A percentile compares a stretch with the other conserved stretches of the same genome.
phyloP scores from a whole-genome alignment of 53 echinoderm and acorn worm species.

The Henricia sp. region DNA sequence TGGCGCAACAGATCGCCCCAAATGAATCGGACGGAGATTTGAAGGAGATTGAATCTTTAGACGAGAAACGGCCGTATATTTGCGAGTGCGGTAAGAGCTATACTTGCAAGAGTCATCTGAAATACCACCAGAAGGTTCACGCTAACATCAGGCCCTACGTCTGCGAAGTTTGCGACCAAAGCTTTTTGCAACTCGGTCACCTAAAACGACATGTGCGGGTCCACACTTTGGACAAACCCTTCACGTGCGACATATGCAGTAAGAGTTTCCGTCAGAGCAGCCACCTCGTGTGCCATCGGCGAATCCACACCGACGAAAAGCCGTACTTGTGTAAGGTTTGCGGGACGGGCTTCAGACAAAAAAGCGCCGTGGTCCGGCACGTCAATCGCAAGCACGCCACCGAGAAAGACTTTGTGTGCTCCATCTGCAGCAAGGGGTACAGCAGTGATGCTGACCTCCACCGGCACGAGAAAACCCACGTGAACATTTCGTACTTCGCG shows the following conservation, averaged over 20 bases:
- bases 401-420: conserved; percentile 1
- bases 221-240: conserved; percentile 42
- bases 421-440: conserved; percentile 37
- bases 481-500: conserved; percentile 49
- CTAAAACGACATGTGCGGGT: conserved; percentile 41
- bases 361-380: conserved; percentile 32
- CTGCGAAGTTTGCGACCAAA: conserved; percentile 37
- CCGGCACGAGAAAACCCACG: conserved; percentile 49
- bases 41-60: not conserved
- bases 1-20: conserved; percentile 33
- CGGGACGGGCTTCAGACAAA: conserved; percentile 30
- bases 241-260: conserved; percentile 12
- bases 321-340: conserved; percentile 37
- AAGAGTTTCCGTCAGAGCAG: conserved; percentile 49
- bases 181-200: conserved; percentile 44
- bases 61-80: not conserved
- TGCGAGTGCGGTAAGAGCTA: conserved; percentile 48
- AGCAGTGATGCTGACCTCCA: conserved; percentile 29
- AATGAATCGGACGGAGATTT: not conserved
- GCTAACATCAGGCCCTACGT: conserved; percentile 16
- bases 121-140: conserved; percentile 50
- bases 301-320: conserved; percentile 50
- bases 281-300: conserved; percentile 44
- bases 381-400: conserved; percentile 11
- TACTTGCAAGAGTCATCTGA: conserved; percentile 43